Evolutionary conservation across 2,797 vertebrate genomes (phyloP).

Genomic region (Semotilus atromaculatus): DNA sequence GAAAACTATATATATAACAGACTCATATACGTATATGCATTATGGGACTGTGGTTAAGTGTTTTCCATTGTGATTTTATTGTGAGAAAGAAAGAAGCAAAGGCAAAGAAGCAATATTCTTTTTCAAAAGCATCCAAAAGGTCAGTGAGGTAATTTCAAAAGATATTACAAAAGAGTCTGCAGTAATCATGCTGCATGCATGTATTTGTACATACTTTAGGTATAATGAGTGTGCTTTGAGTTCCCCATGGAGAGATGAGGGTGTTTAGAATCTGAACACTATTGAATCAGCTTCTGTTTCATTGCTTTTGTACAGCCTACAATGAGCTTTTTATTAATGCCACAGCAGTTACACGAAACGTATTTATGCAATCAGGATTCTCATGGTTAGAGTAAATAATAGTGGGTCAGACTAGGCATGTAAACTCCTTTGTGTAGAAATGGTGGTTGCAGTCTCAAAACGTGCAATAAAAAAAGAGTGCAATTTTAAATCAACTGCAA

Average conservation of each 20-base stretch:
- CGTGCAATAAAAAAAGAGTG: neutral
- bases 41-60: too few relatives aligned
- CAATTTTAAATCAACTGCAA: slow-evolving; percentile 42
- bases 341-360: neutral
- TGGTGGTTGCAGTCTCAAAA: neutral
- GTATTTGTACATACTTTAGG: neutral
- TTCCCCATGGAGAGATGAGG: neutral
- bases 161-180: neutral
- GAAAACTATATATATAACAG: too few relatives aligned
- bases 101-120: too few relatives aligned
- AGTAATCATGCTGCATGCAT: neutral
- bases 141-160: neutral
- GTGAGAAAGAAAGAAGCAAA: too few relatives aligned
- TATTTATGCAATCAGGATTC: neutral
- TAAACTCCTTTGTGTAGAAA: neutral
- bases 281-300: neutral
- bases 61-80: too few relatives aligned
- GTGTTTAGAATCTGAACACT: neutral
- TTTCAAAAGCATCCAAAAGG: neutral
- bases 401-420: neutral
- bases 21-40: too few relatives aligned
- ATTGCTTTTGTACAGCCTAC: neutral
- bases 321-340: neutral
- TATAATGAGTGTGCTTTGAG: neutral
- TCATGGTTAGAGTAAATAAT: neutral